Percentiles rank a stretch among this genome's conserved stretches.
phyloP scores from a whole-genome alignment of 2,888 invertebrate species.

The Pimpla rufipes region DNA sequence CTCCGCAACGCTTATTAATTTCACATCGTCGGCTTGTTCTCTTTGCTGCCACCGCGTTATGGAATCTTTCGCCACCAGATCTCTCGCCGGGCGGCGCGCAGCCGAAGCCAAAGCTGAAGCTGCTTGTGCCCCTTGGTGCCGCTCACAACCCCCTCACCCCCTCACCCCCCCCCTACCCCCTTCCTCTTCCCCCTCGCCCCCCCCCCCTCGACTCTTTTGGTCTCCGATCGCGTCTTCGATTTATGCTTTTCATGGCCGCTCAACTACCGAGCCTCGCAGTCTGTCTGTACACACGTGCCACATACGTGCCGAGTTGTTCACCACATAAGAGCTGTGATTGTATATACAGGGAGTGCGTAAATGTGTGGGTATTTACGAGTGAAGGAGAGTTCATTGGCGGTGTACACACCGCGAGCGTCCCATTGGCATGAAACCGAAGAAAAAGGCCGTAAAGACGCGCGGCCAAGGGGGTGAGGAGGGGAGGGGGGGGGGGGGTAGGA shows the following conservation, averaged over 20 bases:
- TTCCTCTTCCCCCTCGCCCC: constrained; percentile 16
- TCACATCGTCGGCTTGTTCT: constrained; percentile 70
- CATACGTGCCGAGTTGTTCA: constrained; percentile 59
- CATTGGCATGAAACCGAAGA: constrained; percentile 49
- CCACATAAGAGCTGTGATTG: too few relatives aligned
- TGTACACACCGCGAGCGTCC: constrained; percentile 10
- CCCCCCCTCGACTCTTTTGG: constrained; percentile 53
- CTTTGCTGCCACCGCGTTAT: constrained; percentile 69
- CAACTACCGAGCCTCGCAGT: constrained; percentile 41
- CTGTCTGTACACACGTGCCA: constrained; percentile 40
- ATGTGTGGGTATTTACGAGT: constrained; percentile 22
- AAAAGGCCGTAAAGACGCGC: constrained; percentile 37
- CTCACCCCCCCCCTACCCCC: constrained; percentile 24
- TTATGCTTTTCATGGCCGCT: constrained; percentile 62
- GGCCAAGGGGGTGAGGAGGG: not conserved
- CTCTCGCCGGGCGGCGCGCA: constrained; percentile 19
- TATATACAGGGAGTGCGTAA: too few relatives aligned
- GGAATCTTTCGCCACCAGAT: constrained; percentile 69
- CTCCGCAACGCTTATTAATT: constrained; percentile 70
- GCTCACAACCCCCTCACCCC: constrained; percentile 23
- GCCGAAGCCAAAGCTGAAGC: constrained; percentile 36
- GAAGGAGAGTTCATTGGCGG: constrained; percentile 51
- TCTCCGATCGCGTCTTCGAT: constrained; percentile 67
- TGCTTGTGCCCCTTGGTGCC: constrained; percentile 32
- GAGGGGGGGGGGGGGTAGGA: constrained; percentile 31